Base-by-base conservation (phyloP, 2,797 vertebrate species). In the Florisuga fusca region DNA sequence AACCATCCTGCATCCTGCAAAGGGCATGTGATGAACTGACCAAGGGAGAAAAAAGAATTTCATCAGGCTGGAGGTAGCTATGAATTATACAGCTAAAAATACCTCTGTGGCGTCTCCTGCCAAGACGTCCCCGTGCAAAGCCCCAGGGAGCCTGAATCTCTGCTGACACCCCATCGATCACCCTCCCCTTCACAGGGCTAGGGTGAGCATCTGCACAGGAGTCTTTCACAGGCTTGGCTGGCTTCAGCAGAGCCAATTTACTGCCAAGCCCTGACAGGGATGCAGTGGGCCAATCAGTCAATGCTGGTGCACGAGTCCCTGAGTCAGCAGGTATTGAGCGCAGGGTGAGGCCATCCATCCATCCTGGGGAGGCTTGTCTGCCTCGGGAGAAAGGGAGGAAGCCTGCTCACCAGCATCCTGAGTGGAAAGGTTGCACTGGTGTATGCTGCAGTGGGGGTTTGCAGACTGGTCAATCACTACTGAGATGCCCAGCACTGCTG, bases 71-170 rank as follows among this genome's bases (percentile, higher is more conserved):
- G 31, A 94, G 91, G 76, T 46, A 75, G 82, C 81, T 21, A 50
- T 82, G 92, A 95, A 94, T 94, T 93, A 80, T 2, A 0, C 1
- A 2, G 68, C 78, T 96, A 91, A 96, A 95, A 95, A 94, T 95
- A 92, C 75, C 84, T 79, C 87, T 77, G 87, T 19, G 2, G 72
- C 29, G 29, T 80, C 82, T 93, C 84, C 79, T 68, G 63, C 64
- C 1, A 11, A 87, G 87, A 41, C 1, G 1, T 62, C 80, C 91
- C 89, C 12, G 31, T 93, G 84, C 71, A 89, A 41, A 93, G 75
- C 72, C 54, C 89, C 53, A 4, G 54, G 80, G 78, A 92, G 53
- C 72, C 89, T 25, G 15, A 67, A 36, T 59, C 58, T 66, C 67
- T 66, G 31, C 53, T 71, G 89, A 63, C 68, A 82, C 73, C 61